phyloP scores from a whole-genome alignment of 2,113 vertebrate species.

The mouse (Mus musculus) region GRCm39 chr2:136921501-136922000 shows the following conservation, averaged over 20 bases:
- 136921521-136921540: not conserved
- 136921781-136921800: not conserved
- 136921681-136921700: not conserved
- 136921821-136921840: slow-evolving; percentile 18
- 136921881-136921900: slow-evolving; percentile 40
- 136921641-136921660: not conserved
- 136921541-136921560: not conserved
- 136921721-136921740: not conserved
- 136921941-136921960: not conserved
- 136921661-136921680: not conserved
- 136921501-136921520: not conserved
- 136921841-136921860: not conserved
- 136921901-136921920: slow-evolving; percentile 57
- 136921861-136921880: not conserved
- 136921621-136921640: not conserved
- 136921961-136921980: slow-evolving; percentile 59
- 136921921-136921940: slow-evolving; percentile 62
- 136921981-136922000: slow-evolving; percentile 71
- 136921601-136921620: not conserved
- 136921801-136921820: not conserved
- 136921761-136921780: not conserved
- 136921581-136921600: not conserved
- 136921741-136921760: not conserved
- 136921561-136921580: not conserved
- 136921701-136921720: not conserved